Evolutionary conservation across 2,113 vertebrate species (phyloP), one percentile per base, ranked within the genome.

Genomic region (Chionodraco myersi): DNA sequence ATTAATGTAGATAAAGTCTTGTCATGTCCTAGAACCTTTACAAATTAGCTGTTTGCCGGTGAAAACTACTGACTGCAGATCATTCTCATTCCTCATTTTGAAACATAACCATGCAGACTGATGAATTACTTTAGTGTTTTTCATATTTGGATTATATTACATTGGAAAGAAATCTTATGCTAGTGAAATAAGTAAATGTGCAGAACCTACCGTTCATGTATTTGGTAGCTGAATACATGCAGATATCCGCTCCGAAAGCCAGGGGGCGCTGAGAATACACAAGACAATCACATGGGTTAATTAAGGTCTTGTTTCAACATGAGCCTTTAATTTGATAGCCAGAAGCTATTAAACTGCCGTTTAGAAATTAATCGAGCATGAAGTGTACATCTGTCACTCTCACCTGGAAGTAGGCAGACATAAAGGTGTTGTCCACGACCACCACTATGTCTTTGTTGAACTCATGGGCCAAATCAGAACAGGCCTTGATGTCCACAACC

Each of bases 321-420:
- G 10, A 77, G 61, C 52, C 30, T 66, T 47, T 18, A 66, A 77
- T 72, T n/a, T 21, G 21, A 76, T 41, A 49, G 41, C 52, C 84
- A 45, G 21, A 64, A 65, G 75, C 1, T 0, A 74, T 68, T 48
- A 8, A 61, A 47, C 4, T 11, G 41, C 18, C 0, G 6, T 30
- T 79, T 47, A 8, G 63, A 30, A 68, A 6, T 75, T 51, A 70
- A 65, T 18, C 16, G 53, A 18, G 21, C 16, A 5, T 18, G 12
- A 77, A 73, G 63, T 26, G 15, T 23, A 12, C 45, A 34, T n/a
- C 34, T 23, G 48, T 13, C 14, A 8, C 41, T 11, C 77, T 84
- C 72, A 99, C 98, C 96, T 99, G 98, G 91, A 99, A 99, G 79
- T 97, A 99, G 0, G 98, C 83, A 0, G 98, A 99, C 98, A 99